A percentile compares a stretch with the other conserved stretches of the same genome.
These are phyloP conservation scores for Anastatus disparis DNA, from an alignment of 1,140 invertebrate genomes.

Conservation along the genomic window DNA sequence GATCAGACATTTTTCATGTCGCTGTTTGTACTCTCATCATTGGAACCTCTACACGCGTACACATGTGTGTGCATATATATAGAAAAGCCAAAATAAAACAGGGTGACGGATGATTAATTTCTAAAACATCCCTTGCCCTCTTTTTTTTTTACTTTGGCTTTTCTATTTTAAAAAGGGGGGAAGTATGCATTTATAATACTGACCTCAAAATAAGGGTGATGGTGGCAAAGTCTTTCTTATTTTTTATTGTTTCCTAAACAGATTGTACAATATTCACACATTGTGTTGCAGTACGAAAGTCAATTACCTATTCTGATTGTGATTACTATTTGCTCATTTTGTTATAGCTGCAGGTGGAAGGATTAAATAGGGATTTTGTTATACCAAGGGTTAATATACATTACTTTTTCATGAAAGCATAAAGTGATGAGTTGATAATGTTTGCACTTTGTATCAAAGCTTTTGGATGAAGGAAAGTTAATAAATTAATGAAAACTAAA, in stretches of 20 bases:
- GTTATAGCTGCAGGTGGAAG: constrained; percentile 4
- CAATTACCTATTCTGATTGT: constrained; percentile 5
- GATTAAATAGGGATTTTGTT: background rate
- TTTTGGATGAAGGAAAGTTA: constrained; percentile 4
- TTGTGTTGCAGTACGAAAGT: constrained; percentile 3
- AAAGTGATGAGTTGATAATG: background rate
- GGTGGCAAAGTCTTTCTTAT: too few species aligned
- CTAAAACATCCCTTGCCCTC: background rate
- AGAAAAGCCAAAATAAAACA: background rate
- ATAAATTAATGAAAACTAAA: constrained; percentile 5
- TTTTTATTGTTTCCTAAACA: too few species aligned
- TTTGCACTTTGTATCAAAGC: constrained; percentile 7
- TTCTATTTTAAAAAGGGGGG: too few species aligned
- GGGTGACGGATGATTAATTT: constrained; percentile 30
- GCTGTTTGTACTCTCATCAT: constrained; percentile 28
- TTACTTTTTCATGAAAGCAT: too few species aligned
- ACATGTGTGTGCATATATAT: background rate
- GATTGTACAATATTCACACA: background rate
- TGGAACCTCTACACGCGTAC: background rate
- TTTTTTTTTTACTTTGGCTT: background rate
- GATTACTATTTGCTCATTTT: too few species aligned
- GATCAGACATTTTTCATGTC: constrained; percentile 29
- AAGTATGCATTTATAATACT: too few species aligned
- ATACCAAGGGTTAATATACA: too few species aligned
- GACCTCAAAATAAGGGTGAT: too few species aligned